Base-by-base conservation (phyloP, 1,140 invertebrate species). In the Rhopalosiphum padi region DNA sequence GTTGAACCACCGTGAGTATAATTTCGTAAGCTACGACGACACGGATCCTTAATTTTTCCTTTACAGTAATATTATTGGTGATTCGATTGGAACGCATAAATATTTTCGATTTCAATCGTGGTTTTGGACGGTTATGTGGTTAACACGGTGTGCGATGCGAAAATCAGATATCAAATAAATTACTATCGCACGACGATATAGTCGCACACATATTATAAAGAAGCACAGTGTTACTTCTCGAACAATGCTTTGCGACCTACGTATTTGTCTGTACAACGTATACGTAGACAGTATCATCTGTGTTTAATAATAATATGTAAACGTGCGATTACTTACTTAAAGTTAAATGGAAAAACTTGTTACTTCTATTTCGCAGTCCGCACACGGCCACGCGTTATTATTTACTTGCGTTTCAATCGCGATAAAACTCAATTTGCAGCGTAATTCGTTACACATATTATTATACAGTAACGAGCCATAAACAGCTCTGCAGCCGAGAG, bases 341-440 rank as follows among this genome's bases (percentile, higher is more conserved):
- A 46, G 43, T 46, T 86, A 46, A 46, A 86, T 46, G 85, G 85
- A 86, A 46, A 86, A 86, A 86, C 85, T 86, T 77, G 37, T 43
- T 85, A 37, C 83, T 5, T 43, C 2, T 86, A 25, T 86, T 41
- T 22, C 9, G 23, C 9, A 51, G 48, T 51, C 48, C 48, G 15
- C 48, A 15, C 15, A 86, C 37, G 25, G 43, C 11, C 23, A 43
- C 30, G 23, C 41, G 41, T 41, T 21, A 9, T 46, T 86, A 15
- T 86, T 30, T 48, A 46, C 43, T 15, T 25, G 43, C 43, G 9
- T 43, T 86, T 48, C 25, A 8, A 86, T 86, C 43, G 43, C n/a
- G 25, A 86, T 86, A 86, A 86, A 46, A 86, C 43, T 86, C 9
- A 86, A 86, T 86, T 85, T 41, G 83, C 37, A 7, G 4, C 22